phyloP scores from a whole-genome alignment of 2,113 vertebrate species.

The Lampris megalopsis region DNA sequence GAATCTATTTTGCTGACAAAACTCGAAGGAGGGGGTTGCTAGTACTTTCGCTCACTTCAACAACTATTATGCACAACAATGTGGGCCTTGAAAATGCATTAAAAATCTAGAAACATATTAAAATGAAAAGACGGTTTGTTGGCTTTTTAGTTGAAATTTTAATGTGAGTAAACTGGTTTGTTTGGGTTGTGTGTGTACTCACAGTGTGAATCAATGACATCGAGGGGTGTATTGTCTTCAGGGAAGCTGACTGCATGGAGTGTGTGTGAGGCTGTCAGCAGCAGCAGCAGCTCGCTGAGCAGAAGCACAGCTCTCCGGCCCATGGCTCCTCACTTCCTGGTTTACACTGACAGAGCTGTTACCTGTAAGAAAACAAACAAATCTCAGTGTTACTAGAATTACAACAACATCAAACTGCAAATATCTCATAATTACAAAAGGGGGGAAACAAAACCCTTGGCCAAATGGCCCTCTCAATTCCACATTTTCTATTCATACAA shows the following conservation, averaged over 20 bases:
- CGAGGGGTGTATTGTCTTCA: slow-evolving; percentile 90
- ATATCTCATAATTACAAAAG: no score
- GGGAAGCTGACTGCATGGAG: slow-evolving; percentile 92
- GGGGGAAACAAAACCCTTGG: background rate
- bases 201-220: slow-evolving; percentile 93
- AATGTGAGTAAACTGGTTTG: slow-evolving; percentile 3
- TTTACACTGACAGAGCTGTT: slow-evolving; percentile 78
- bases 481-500: background rate
- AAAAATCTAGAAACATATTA: background rate
- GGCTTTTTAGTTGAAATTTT: slow-evolving; percentile 9
- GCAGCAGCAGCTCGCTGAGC: slow-evolving; percentile 83
- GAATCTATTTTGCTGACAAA: slow-evolving; percentile 41
- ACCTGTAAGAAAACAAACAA: slow-evolving; percentile 82
- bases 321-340: slow-evolving; percentile 88
- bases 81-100: background rate
- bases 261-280: slow-evolving; percentile 78
- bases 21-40: background rate
- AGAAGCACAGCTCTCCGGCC: slow-evolving; percentile 83
- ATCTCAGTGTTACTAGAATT: slow-evolving; percentile 1
- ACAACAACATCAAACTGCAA: background rate
- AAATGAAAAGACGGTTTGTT: background rate
- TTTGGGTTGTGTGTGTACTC: slow-evolving; percentile 74
- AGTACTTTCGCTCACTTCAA: slow-evolving; percentile 20
- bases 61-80: background rate
- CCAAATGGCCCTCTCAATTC: background rate